Conservation (phyloP, 2,113 vertebrate genomes). For the Stegastes partitus region DNA sequence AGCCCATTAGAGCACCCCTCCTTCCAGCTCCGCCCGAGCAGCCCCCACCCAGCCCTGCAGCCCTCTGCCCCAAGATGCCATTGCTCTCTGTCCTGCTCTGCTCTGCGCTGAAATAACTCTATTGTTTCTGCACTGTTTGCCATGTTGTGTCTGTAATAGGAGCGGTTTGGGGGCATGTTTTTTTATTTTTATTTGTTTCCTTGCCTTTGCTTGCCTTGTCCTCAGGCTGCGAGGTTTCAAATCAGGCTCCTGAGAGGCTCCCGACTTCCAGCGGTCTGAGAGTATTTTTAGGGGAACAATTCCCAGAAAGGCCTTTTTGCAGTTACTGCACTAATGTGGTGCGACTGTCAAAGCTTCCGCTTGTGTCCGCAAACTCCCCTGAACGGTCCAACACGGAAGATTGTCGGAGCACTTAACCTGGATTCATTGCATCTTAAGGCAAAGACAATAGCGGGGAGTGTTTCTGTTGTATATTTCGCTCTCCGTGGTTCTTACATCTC, state of each 20-base stretch:
- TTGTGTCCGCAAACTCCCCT: constrained; percentile 34
- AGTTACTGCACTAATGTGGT: constrained; percentile 73
- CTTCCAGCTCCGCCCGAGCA: constrained; percentile 54
- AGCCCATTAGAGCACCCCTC: constrained; percentile 83
- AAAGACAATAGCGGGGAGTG: constrained; percentile 50
- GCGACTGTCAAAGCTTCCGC: constrained; percentile 67
- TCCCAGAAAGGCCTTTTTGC: constrained; percentile 68
- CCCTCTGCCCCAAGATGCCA: constrained; percentile 79
- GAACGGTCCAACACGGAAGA: constrained; percentile 55
- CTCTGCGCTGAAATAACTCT: constrained; percentile 69
- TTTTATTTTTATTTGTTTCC: constrained; percentile 62
- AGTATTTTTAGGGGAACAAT: constrained; percentile 75
- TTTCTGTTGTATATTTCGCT: constrained; percentile 57
- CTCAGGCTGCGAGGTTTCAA: constrained; percentile 76
- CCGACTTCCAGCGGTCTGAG: constrained; percentile 45
- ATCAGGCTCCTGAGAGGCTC: constrained; percentile 59
- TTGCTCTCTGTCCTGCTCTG: constrained; percentile 66
- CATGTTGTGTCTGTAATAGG: constrained; percentile 63
- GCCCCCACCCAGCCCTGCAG: constrained; percentile 76
- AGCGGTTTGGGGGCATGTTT: constrained; percentile 68
- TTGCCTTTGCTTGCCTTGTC: constrained; percentile 67
- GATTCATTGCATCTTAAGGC: constrained; percentile 42
- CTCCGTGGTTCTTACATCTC: constrained; percentile 47
- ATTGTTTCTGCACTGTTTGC: constrained; percentile 74
- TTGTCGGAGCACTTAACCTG: constrained; percentile 45